These are phyloP conservation scores for Phrynosoma platyrhinos DNA, from an alignment of 2,113 vertebrate genomes.

Conservation along the genomic window DNA sequence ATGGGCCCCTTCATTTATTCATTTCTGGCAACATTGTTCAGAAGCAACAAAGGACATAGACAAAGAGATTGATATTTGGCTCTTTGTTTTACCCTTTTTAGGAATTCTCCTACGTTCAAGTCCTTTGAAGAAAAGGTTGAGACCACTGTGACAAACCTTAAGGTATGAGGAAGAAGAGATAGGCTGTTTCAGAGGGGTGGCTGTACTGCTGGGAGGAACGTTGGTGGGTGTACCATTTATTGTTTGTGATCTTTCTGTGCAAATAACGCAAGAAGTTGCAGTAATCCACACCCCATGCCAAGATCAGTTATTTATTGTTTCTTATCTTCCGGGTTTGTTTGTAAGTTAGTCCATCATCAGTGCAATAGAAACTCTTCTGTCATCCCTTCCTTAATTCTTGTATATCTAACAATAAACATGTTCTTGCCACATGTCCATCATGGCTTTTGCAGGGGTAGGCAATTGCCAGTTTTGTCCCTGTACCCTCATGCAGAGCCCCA, in stretches of 20 bases:
- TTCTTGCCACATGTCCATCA: background rate
- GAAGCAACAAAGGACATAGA: conserved; percentile 15
- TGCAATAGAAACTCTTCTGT: background rate
- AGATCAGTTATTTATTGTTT: background rate
- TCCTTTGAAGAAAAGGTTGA: conserved; percentile 98
- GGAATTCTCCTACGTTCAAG: conserved; percentile 96
- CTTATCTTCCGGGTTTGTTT: background rate
- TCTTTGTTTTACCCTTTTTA: conserved; percentile 68
- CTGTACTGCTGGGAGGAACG: too few species aligned
- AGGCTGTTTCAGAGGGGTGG: too few species aligned
- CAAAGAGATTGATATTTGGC: conserved; percentile 51
- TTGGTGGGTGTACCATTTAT: background rate
- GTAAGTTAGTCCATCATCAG: background rate
- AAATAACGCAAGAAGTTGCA: background rate
- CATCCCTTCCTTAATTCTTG: background rate
- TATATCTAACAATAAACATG: too few species aligned
- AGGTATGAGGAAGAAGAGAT: conserved; percentile 77
- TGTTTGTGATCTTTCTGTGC: conserved; percentile 47
- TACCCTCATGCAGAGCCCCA: too few species aligned
- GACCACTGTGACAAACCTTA: conserved; percentile 92
- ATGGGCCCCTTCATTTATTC: background rate
- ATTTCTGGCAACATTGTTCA: conserved; percentile 4
- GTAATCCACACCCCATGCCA: background rate
- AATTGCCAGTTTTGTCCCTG: too few species aligned
- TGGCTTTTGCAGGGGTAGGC: background rate